Conservation (phyloP, 2,888 invertebrate species). For the Aquatica leii region DNA sequence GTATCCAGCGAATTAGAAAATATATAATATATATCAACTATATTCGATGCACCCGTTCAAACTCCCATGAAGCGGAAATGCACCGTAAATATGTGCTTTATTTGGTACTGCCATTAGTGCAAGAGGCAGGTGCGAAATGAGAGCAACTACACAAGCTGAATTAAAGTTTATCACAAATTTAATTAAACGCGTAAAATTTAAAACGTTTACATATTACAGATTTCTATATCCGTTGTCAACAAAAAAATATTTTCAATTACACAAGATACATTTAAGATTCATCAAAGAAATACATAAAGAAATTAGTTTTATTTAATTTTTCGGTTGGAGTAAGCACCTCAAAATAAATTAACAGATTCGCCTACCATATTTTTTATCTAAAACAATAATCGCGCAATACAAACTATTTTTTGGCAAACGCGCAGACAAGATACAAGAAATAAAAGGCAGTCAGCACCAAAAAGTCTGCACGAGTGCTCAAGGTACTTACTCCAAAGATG, state of each 20-base stretch:
- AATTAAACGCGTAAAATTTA: slow-evolving; percentile 37
- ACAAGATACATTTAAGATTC: slow-evolving; percentile 37
- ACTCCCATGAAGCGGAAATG: slow-evolving; percentile 50
- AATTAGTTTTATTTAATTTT: slow-evolving; percentile 28
- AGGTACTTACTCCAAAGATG: slow-evolving; percentile 38
- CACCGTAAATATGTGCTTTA: slow-evolving; percentile 43
- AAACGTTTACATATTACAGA: slow-evolving; percentile 11
- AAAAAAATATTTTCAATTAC: slow-evolving; percentile 23
- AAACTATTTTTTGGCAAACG: slow-evolving; percentile 26
- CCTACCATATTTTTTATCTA: slow-evolving; percentile 17
- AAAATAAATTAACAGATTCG: slow-evolving; percentile 15
- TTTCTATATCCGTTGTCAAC: not conserved
- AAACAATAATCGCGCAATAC: slow-evolving; percentile 20
- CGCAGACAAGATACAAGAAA: slow-evolving; percentile 32
- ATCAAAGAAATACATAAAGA: slow-evolving; percentile 24
- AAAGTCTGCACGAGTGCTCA: slow-evolving; percentile 34
- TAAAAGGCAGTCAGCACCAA: slow-evolving; percentile 40
- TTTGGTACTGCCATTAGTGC: slow-evolving; percentile 53
- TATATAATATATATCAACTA: slow-evolving; percentile 48
- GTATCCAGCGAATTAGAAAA: slow-evolving; percentile 54
- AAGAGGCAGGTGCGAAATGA: slow-evolving; percentile 55
- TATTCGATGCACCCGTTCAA: slow-evolving; percentile 51
- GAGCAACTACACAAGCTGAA: slow-evolving; percentile 46
- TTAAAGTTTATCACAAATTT: slow-evolving; percentile 49
- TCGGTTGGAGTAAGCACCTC: slow-evolving; percentile 39